phyloP scores from a whole-genome alignment of 2,888 invertebrate genomes.

The Ectropis crepuscularia region DNA sequence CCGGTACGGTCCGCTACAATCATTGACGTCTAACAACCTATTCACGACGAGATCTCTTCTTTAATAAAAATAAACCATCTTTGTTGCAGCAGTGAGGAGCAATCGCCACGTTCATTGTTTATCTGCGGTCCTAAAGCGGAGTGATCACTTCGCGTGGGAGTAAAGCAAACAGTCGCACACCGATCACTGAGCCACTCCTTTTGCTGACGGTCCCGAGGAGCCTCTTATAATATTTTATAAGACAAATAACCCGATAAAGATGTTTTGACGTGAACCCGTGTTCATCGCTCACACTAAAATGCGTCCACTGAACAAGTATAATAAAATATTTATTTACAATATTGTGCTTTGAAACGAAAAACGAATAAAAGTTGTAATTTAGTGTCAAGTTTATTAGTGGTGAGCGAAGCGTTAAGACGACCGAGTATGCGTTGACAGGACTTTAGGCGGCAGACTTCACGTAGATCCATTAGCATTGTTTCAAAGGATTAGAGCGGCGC shows the following conservation, averaged over 20 bases:
- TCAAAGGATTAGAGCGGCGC: conserved; percentile 80
- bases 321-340: conserved; percentile 82
- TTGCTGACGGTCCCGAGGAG: conserved; percentile 83
- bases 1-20: conserved; percentile 68
- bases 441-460: conserved; percentile 72
- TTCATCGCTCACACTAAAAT: conserved; percentile 84
- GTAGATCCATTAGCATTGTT: conserved; percentile 84
- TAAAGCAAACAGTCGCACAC: conserved; percentile 81
- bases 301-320: conserved; percentile 81
- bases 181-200: conserved; percentile 79
- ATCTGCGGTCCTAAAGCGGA: conserved; percentile 75
- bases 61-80: conserved; percentile 79
- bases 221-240: conserved; percentile 85
- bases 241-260: conserved; percentile 85
- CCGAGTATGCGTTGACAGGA: conserved; percentile 77
- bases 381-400: conserved; percentile 82
- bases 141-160: conserved; percentile 81
- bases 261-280: conserved; percentile 85
- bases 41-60: conserved; percentile 72
- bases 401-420: conserved; percentile 79
- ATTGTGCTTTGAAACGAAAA: conserved; percentile 72
- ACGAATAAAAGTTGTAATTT: conserved; percentile 78
- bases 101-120: conserved; percentile 83
- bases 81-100: conserved; percentile 78
- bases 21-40: conserved; percentile 67